These are phyloP conservation scores for Hippocampus barbouri DNA, from an alignment of 2,113 vertebrate species.

Conservation along the genomic window DNA sequence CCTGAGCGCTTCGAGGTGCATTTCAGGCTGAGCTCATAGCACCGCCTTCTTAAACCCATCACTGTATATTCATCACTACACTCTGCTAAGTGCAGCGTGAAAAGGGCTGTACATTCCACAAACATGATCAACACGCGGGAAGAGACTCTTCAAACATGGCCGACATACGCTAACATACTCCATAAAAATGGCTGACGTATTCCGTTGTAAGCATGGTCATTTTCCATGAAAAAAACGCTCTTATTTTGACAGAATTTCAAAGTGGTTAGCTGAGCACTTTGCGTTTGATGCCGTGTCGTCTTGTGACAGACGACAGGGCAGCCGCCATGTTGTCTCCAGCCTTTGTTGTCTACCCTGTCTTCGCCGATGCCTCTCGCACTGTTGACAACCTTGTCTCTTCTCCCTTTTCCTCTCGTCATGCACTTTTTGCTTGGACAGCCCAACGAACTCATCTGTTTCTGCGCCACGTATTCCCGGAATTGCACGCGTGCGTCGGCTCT, in stretches of 20 bases:
- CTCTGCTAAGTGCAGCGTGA: too few relatives aligned
- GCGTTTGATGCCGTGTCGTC: slow-evolving; percentile 27
- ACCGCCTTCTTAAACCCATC: too few relatives aligned
- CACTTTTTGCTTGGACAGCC: slow-evolving; percentile 57
- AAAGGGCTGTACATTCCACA: neutral
- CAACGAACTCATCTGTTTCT: slow-evolving; percentile 63
- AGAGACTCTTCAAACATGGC: neutral
- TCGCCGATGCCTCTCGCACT: slow-evolving; percentile 10
- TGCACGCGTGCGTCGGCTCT: slow-evolving; percentile 41
- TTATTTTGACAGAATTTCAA: neutral
- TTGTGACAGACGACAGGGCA: slow-evolving; percentile 41
- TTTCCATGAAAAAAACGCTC: neutral
- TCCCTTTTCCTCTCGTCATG: slow-evolving; percentile 51
- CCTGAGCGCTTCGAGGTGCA: too few relatives aligned
- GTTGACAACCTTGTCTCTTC: slow-evolving; percentile 48
- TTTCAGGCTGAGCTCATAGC: too few relatives aligned
- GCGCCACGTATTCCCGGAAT: slow-evolving; percentile 60
- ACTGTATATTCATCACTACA: too few relatives aligned
- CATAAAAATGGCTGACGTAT: neutral
- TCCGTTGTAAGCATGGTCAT: neutral
- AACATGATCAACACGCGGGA: neutral
- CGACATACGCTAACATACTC: neutral
- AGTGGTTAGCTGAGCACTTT: neutral
- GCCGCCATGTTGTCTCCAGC: slow-evolving; percentile 36
- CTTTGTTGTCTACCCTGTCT: slow-evolving; percentile 53